Percentiles rank a stretch among this genome's conserved stretches.
Evolutionary conservation across 2,888 invertebrate species (phyloP).

Genomic region (Glaucopsyche alexis): DNA sequence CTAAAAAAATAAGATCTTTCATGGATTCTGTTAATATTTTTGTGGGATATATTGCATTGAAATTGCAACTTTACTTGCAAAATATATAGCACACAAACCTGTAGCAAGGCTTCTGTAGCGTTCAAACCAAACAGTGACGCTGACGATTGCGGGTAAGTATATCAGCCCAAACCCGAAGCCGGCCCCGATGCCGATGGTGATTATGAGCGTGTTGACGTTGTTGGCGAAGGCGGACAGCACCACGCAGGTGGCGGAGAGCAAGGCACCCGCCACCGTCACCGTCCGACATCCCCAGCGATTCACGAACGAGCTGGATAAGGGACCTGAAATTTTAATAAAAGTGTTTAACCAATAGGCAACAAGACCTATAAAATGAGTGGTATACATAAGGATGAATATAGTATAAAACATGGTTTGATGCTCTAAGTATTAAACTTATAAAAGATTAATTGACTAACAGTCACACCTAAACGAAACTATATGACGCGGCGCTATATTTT

Average conservation of each 20-base stretch:
- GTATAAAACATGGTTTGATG: too few relatives aligned
- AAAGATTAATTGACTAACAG: too few relatives aligned
- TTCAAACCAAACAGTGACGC: conserved; percentile 98
- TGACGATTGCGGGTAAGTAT: conserved; percentile 98
- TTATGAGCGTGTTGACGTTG: conserved; percentile 90
- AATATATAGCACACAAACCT: conserved; percentile 59
- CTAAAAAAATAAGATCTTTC: too few relatives aligned
- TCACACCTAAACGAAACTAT: too few relatives aligned
- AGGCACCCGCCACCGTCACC: conserved; percentile 94
- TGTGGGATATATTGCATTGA: too few relatives aligned
- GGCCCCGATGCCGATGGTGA: conserved; percentile 96
- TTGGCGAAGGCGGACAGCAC: conserved; percentile 89
- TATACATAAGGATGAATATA: too few relatives aligned
- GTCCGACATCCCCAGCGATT: conserved; percentile 96
- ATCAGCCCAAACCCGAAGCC: conserved; percentile 98
- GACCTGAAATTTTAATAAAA: conserved; percentile 83
- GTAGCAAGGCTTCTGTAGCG: conserved; percentile 96
- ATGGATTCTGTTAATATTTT: too few relatives aligned
- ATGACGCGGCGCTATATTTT: too few relatives aligned
- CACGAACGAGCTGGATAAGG: conserved; percentile 95
- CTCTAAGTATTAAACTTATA: too few relatives aligned
- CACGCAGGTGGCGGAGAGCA: conserved; percentile 88
- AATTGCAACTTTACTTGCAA: too few relatives aligned
- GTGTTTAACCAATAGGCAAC: conserved; percentile 10
- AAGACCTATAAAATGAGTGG: too few relatives aligned